Conservation (phyloP, 2,888 invertebrate species). For the Zygogramma bicolorata region DNA sequence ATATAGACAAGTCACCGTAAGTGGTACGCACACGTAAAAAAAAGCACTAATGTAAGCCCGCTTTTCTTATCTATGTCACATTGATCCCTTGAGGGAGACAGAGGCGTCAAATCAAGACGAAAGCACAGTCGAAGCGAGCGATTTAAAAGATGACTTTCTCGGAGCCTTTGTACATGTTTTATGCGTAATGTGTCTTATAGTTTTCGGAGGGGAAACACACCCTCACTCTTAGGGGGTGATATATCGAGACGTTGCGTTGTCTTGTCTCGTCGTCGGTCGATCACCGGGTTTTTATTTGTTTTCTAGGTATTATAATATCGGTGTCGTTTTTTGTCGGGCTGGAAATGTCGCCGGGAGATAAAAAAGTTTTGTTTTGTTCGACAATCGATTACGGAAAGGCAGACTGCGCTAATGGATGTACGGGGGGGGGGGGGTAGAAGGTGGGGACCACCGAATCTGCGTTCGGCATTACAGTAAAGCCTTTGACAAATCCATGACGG, state of each 20-base stretch:
- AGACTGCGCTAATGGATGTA: neutral
- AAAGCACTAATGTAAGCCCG: conserved; percentile 24
- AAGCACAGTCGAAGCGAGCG: conserved; percentile 1
- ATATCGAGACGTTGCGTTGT: conserved; percentile 28
- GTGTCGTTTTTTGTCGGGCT: conserved; percentile 17
- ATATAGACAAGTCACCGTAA: conserved; percentile 11
- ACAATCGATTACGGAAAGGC: neutral
- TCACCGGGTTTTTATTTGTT: conserved; percentile 28
- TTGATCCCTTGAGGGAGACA: conserved; percentile 37
- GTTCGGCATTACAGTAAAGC: neutral
- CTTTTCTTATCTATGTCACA: conserved; percentile 27
- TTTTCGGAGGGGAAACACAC: conserved; percentile 18
- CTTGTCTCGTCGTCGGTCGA: conserved; percentile 22
- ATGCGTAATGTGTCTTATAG: conserved; percentile 40
- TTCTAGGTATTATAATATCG: conserved; percentile 19
- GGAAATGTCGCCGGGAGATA: conserved; percentile 15
- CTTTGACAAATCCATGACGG: no score
- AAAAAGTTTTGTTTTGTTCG: conserved; percentile 14
- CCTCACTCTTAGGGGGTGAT: conserved; percentile 27
- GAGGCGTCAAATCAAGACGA: conserved; percentile 34
- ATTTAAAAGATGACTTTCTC: conserved; percentile 26
- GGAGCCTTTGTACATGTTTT: conserved; percentile 33
- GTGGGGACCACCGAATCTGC: neutral
- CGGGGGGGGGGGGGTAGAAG: neutral
- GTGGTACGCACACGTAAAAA: neutral